Evolutionary conservation across 2,888 invertebrate species (phyloP), one percentile per base, ranked within the genome.

Genomic region (Hirtodrosophila trivittata): DNA sequence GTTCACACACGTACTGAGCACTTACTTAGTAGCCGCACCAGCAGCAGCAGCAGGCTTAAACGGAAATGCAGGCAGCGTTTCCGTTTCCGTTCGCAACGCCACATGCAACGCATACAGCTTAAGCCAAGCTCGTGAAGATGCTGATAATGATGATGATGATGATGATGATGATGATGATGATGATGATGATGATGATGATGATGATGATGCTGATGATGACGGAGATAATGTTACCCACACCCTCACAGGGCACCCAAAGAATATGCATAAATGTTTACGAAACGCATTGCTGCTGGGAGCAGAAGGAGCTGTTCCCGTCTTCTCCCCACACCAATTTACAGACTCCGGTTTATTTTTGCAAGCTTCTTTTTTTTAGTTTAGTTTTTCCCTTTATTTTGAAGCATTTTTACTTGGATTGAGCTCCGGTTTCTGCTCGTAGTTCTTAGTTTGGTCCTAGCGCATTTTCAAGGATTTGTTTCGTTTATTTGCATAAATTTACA

Each of bases 401-500:
- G 54, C 54, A 42, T 56, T 49, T 55, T 39, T 33, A 41, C 43
- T 45, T 43, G 21, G 8, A 25, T 37, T 37, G 18, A 21, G 18
- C 18, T 21, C 5, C 16, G 5, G 43, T 43, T 43, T 25, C 16
- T 18, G n/a, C n/a, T n/a, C n/a, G n/a, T n/a, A n/a, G n/a, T 65
- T 50, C 35, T 33, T 35, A 58, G 55, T 37, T 60, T 46, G 43
- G 51, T 59, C 60, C 60, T 41, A 13, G 47, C 52, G 71, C 60
- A 80, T 77, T 76, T 77, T 69, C 77, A 73, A 73, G 78, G 76
- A 76, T 81, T 83, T 85, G 76, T 74, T 80, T 82, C 74, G 71
- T 73, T 77, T 72, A 78, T 75, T 85, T 83, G 75, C 84, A 84
- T 85, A 84, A 77, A 81, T 85, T 84, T 84, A 59, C 77, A 83